These are phyloP conservation scores for Drosophila navojoa DNA, from an alignment of 1,140 invertebrate genomes.

Conservation along the genomic window DNA sequence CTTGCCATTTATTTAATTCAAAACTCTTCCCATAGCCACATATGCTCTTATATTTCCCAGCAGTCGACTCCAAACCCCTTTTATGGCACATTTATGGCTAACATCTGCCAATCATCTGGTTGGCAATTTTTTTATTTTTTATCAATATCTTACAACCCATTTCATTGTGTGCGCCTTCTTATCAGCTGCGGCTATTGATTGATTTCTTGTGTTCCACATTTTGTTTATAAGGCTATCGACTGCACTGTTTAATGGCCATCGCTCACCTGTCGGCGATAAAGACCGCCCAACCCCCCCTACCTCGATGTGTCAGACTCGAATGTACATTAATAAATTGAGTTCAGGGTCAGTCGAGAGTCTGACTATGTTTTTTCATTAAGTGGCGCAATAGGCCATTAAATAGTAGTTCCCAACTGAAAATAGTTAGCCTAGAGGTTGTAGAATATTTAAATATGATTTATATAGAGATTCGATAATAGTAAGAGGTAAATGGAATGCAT, in stretches of 20 bases:
- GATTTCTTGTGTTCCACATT: conserved; percentile 51
- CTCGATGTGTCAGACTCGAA: conserved; percentile 10
- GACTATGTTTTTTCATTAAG: not conserved
- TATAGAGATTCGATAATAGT: not conserved
- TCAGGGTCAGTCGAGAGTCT: conserved; percentile 47
- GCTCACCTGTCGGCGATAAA: conserved; percentile 32
- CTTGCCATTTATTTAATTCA: too few relatives aligned
- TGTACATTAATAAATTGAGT: conserved; percentile 51
- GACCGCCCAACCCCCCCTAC: too few relatives aligned
- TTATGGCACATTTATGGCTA: conserved; percentile 1
- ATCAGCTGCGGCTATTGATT: conserved; percentile 50
- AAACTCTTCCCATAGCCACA: too few relatives aligned
- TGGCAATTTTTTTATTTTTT: conserved; percentile 46
- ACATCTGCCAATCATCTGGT: conserved; percentile 28
- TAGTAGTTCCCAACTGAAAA: conserved; percentile 6
- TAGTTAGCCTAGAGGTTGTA: not conserved
- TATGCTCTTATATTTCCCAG: not conserved
- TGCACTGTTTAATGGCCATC: conserved; percentile 32
- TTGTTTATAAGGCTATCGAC: conserved; percentile 51
- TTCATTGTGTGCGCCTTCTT: conserved; percentile 5
- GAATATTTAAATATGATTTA: not conserved
- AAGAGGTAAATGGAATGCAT: not conserved
- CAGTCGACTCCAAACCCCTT: conserved; percentile 1
- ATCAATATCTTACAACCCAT: conserved; percentile 6
- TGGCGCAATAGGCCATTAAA: not conserved